phyloP scores from a whole-genome alignment of 2,888 invertebrate genomes.

The Sinelater perroti region DNA sequence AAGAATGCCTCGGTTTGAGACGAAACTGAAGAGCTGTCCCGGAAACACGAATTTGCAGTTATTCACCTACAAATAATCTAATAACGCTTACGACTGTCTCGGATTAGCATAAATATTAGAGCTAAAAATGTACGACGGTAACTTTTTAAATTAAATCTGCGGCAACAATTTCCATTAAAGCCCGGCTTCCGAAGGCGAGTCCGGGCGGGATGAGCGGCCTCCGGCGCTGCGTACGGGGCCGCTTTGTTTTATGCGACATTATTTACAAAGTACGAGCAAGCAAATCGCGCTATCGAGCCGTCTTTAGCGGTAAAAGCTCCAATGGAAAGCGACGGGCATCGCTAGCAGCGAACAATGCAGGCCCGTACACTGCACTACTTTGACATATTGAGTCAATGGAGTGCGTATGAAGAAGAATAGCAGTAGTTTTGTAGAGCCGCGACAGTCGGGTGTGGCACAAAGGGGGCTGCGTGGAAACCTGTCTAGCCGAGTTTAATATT shows the following conservation, averaged over 20 bases:
- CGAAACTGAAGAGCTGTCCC: no score
- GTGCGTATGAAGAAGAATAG: constrained; percentile 4
- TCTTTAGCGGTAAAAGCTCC: background rate
- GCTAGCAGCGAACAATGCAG: constrained; percentile 10
- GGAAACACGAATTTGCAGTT: no score
- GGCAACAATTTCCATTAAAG: constrained; percentile 11
- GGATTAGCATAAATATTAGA: constrained; percentile 3
- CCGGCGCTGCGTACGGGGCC: background rate
- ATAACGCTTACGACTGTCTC: background rate
- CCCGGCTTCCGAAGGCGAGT: constrained; percentile 1
- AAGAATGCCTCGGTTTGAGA: no score
- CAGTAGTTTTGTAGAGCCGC: background rate
- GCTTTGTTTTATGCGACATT: constrained; percentile 8
- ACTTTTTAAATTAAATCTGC: constrained; percentile 15
- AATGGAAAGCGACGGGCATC: constrained; percentile 9
- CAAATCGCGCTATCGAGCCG: constrained; percentile 16
- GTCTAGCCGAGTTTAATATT: background rate
- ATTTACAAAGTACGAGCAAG: constrained; percentile 7
- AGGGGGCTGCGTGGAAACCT: background rate
- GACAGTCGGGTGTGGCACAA: background rate
- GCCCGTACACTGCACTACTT: constrained; percentile 11
- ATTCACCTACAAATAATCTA: no score
- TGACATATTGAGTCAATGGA: constrained; percentile 6
- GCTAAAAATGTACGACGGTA: background rate
- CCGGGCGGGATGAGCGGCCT: background rate